Base-by-base conservation (phyloP, 2,888 invertebrate genomes). In the Drosophila longiperda region DNA sequence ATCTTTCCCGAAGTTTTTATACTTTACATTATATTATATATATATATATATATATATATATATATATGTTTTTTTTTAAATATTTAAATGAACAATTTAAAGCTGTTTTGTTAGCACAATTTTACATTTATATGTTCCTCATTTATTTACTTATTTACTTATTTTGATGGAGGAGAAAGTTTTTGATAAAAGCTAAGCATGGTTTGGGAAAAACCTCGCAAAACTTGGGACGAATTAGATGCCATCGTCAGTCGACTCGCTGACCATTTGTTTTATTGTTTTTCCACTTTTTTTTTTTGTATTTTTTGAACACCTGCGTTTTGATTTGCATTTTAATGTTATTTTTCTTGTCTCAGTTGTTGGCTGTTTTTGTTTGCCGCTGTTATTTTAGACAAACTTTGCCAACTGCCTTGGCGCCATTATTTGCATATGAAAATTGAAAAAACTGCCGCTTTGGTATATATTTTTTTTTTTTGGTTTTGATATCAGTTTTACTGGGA, bases 391-490 rank as follows among this genome's bases (percentile, higher is more conserved):
- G 79, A 68, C 63, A 67, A 84, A 82, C 68, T 82, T 82, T 80
- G 73, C 45, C 63, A 67, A 73, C 67, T 71, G 75, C 64, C 59
- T 69, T 62, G 74, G 66, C 74, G 61, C 60, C 65, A 60, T 80
- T 82, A 82, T 82, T 82, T 82, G 82, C 82, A 82, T 82, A 82
- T 78, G 70, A 82, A 82, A 82, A 84, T 82, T 82, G 85, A 69
- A 74, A 74, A 74, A 73, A 73, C 73, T 73, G 67, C 40, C 61
- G 62, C 57, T 62, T 65, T 32, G 58, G n/a, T 42, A 57, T 42
- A 57, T 55, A 34, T 33, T 48, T n/a, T 17, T 38, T n/a, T 48
- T 36, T 45, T 36, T 45, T 29, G 38, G 12, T 57, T 42, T 57
- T 29, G 26, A 33, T 67, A 50, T 57, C 54, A 48, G 45, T 55